Evolutionary conservation across 2,888 invertebrate species (phyloP).

Genomic region (Meiosimyza decipiens): DNA sequence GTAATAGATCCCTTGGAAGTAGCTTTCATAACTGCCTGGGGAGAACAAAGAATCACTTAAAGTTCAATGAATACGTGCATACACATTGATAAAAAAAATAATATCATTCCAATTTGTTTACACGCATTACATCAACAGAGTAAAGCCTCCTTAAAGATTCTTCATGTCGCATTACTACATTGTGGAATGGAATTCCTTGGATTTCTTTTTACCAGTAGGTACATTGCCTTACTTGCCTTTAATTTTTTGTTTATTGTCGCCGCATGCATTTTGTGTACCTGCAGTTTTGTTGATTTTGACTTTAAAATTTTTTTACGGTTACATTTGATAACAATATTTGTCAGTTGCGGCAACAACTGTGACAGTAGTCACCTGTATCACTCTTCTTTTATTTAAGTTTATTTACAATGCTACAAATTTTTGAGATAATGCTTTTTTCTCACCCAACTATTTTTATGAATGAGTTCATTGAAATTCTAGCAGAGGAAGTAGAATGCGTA

Average conservation of each 20-base stretch:
- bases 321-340: conserved; percentile 18
- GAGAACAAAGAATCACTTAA: too few species aligned
- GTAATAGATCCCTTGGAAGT: too few species aligned
- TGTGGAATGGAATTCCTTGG: too few species aligned
- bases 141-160: too few species aligned
- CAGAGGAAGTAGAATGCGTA: conserved; percentile 60
- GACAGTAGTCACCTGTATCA: conserved; percentile 24
- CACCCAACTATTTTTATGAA: conserved; percentile 42
- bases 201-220: background rate
- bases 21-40: too few species aligned
- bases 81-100: too few species aligned
- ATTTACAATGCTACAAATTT: background rate
- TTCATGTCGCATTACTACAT: too few species aligned
- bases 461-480: conserved; percentile 42
- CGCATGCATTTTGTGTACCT: conserved; percentile 8
- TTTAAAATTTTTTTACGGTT: background rate
- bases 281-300: conserved; percentile 1
- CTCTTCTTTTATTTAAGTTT: background rate
- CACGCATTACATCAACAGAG: too few species aligned
- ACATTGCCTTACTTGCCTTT: background rate
- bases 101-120: too few species aligned
- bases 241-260: conserved; percentile 20
- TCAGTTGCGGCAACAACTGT: conserved; percentile 20
- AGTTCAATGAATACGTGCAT: too few species aligned
- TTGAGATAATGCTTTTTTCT: background rate